Conservation (phyloP, 2,888 invertebrate genomes). For the Rhaphigaster nebulosa region DNA sequence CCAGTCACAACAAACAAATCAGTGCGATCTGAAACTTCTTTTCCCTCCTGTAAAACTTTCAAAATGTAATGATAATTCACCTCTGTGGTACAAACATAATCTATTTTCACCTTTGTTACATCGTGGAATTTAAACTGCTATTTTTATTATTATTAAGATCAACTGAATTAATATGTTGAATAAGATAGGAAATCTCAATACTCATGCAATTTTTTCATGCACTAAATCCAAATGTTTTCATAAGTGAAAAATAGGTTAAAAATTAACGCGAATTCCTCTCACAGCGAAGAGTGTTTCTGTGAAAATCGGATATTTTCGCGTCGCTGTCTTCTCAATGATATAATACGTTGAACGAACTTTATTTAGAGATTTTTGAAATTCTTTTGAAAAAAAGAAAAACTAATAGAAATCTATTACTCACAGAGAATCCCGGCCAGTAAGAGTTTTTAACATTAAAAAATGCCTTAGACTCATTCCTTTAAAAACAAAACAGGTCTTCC, state of each 20-base stretch:
- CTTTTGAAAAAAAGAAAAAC: neutral
- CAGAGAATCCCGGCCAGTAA: neutral
- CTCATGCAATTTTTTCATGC: too few species aligned
- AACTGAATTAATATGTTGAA: too few species aligned
- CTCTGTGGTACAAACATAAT: too few species aligned
- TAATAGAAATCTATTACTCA: neutral
- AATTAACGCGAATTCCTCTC: neutral
- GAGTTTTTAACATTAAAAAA: neutral
- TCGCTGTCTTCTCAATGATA: neutral
- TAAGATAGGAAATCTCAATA: too few species aligned
- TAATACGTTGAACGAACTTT: neutral
- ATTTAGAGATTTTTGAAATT: neutral
- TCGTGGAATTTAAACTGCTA: too few species aligned
- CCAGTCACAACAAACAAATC: too few species aligned
- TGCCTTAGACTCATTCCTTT: neutral
- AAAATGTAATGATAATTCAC: too few species aligned
- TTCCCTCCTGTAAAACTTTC: too few species aligned
- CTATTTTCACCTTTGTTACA: too few species aligned
- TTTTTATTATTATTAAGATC: too few species aligned
- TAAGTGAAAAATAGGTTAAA: neutral
- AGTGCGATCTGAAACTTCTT: too few species aligned
- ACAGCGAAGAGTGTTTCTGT: neutral
- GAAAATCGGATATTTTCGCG: neutral
- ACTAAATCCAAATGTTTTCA: too few species aligned
- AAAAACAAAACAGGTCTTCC: conserved; percentile 21